Evolutionary conservation across 2,797 vertebrate species (phyloP).

Genomic region (Pangasius krempfi): DNA sequence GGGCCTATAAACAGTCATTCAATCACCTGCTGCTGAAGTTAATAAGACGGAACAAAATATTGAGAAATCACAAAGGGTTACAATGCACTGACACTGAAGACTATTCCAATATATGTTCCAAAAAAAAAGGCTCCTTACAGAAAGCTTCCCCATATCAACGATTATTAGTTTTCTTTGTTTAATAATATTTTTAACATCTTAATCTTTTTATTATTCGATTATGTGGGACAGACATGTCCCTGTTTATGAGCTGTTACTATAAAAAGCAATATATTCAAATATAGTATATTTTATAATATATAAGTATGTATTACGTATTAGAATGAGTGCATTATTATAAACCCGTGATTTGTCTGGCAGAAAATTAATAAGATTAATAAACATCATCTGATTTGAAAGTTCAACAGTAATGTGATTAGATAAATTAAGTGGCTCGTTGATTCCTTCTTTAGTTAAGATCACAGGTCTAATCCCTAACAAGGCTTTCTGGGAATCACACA

Average conservation of each 20-base stretch:
- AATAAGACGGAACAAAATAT: neutral
- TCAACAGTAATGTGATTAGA: neutral
- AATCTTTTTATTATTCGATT: neutral
- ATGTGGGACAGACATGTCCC: neutral
- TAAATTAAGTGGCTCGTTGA: slow-evolving; percentile 4
- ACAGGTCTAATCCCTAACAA: slow-evolving; percentile 23
- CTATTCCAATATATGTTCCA: neutral
- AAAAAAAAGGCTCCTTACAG: neutral
- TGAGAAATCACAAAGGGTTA: neutral
- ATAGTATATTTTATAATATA: too few relatives aligned
- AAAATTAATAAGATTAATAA: neutral
- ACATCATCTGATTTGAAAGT: neutral
- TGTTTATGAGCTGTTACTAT: too few relatives aligned
- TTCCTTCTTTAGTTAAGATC: slow-evolving; percentile 19
- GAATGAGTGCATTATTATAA: neutral
- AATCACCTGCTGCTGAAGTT: neutral
- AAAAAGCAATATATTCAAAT: neutral
- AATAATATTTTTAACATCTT: neutral
- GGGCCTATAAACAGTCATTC: neutral
- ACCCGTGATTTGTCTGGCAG: neutral
- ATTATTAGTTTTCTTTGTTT: neutral
- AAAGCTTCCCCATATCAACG: neutral
- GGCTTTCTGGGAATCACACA: slow-evolving; percentile 27
- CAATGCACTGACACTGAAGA: neutral
- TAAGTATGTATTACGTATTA: neutral